phyloP scores from a whole-genome alignment of 2,797 vertebrate genomes.

The Menidia menidia region DNA sequence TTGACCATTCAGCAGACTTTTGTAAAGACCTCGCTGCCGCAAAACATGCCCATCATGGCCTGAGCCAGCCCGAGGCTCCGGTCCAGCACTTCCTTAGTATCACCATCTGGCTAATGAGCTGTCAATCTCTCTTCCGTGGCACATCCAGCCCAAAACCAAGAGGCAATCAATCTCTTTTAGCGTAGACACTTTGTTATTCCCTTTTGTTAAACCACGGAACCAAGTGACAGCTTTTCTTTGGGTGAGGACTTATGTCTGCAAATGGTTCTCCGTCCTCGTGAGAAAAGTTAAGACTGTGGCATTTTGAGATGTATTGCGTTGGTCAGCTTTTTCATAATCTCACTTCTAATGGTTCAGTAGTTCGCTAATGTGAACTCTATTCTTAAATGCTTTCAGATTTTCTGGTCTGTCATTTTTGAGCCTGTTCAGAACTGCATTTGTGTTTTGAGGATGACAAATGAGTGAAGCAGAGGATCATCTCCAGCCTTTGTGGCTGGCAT shows the following conservation, averaged over 20 bases:
- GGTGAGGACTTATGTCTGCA: slow-evolving; percentile 15
- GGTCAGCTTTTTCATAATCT: slow-evolving; percentile 17
- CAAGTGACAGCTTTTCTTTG: slow-evolving; percentile 41
- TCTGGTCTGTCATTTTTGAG: slow-evolving; percentile 24
- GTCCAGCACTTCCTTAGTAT: slow-evolving; percentile 60
- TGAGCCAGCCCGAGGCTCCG: slow-evolving; percentile 48
- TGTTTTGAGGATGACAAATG: slow-evolving; percentile 17
- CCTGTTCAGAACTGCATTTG: slow-evolving; percentile 27
- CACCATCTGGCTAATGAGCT: slow-evolving; percentile 83
- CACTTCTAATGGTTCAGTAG: slow-evolving; percentile 33
- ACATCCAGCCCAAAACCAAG: slow-evolving; percentile 59
- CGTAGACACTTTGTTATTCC: slow-evolving; percentile 64
- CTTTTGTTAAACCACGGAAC: slow-evolving; percentile 54
- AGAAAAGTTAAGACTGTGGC: slow-evolving; percentile 17
- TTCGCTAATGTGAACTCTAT: slow-evolving; percentile 31
- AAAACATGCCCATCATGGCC: slow-evolving; percentile 55
- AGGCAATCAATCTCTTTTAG: slow-evolving; percentile 71
- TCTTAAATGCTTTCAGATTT: slow-evolving; percentile 35
- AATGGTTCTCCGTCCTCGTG: slow-evolving; percentile 26
- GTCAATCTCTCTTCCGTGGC: slow-evolving; percentile 74
- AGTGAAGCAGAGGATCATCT: slow-evolving; percentile 25
- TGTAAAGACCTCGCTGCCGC: slow-evolving; percentile 39
- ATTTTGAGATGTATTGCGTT: slow-evolving; percentile 22
- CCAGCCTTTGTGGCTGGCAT: slow-evolving; percentile 4
- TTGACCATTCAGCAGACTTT: slow-evolving; percentile 36